These are phyloP conservation scores for Siderastrea radians DNA, from an alignment of 92 coral and sea anemone species.

Conservation along the genomic window DNA sequence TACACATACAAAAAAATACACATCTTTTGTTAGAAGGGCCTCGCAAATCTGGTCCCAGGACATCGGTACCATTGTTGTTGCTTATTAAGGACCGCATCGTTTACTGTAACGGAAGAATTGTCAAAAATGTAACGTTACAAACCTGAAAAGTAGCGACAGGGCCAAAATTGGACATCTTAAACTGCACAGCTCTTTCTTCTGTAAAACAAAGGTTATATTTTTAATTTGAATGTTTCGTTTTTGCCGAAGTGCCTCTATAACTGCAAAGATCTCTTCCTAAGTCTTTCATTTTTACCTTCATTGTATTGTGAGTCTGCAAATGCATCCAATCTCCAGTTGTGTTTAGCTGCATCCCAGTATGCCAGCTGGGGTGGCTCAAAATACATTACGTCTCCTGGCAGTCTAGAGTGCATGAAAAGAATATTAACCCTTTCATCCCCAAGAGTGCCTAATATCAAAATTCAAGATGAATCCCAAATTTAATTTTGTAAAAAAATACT, in stretches of 20 bases:
- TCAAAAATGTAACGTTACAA: neutral
- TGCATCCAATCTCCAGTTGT: slow-evolving; percentile 95
- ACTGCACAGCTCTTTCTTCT: slow-evolving; percentile 80
- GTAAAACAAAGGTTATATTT: neutral
- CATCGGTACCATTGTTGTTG: too few species aligned
- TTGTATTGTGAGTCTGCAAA: slow-evolving; percentile 79
- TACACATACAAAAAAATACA: too few species aligned
- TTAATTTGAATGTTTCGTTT: too few species aligned
- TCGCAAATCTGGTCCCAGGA: too few species aligned
- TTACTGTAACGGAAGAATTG: neutral
- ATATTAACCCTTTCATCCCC: too few species aligned
- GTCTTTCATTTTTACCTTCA: slow-evolving; percentile 69
- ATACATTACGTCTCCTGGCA: slow-evolving; percentile 88
- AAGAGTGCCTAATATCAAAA: too few species aligned
- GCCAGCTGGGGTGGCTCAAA: slow-evolving; percentile 96
- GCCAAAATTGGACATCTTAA: slow-evolving; percentile 86
- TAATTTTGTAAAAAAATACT: too few species aligned
- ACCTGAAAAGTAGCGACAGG: slow-evolving; percentile 94
- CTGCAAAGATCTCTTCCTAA: too few species aligned
- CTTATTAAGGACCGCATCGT: too few species aligned
- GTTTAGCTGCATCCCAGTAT: slow-evolving; percentile 88
- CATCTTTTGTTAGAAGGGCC: too few species aligned
- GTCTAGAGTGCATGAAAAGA: slow-evolving; percentile 53
- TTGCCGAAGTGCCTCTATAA: too few species aligned
- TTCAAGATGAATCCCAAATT: too few species aligned